Percentiles rank a stretch among this genome's conserved stretches.
Conservation (phyloP, 2,113 vertebrate species). For the Hippocampus abdominalis region DNA sequence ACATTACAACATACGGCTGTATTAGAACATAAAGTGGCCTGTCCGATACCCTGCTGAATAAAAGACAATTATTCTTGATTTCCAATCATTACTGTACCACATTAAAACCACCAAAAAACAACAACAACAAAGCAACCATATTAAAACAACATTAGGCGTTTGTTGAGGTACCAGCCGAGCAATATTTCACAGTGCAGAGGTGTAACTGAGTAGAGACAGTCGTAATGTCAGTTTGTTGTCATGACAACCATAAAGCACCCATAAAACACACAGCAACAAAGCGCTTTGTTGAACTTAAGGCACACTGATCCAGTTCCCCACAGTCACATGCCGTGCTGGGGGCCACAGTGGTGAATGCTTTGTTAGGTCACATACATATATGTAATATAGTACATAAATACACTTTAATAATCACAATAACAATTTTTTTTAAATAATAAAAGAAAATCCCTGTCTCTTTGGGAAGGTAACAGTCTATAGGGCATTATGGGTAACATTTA, state of each 20-base stretch:
- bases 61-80: no score
- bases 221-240: not conserved
- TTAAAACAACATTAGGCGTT: constrained; percentile 1
- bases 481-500: not conserved
- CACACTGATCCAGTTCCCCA: constrained; percentile 45
- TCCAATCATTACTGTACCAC: not conserved
- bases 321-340: constrained; percentile 38
- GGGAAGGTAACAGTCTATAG: not conserved
- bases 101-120: not conserved
- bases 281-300: constrained; percentile 31
- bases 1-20: not conserved
- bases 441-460: not conserved
- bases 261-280: constrained; percentile 13
- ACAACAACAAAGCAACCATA: not conserved
- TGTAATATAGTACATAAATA: constrained; percentile 1
- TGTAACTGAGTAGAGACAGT: not conserved
- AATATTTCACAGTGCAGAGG: not conserved
- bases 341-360: constrained; percentile 62
- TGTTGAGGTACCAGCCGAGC: constrained; percentile 20
- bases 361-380: constrained; percentile 3
- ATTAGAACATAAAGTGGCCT: not conserved
- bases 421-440: not conserved
- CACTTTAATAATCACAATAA: not conserved
- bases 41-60: not conserved
- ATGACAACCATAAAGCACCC: not conserved